Conservation (phyloP, 2,113 vertebrate genomes). For the Semnornis frantzii region DNA sequence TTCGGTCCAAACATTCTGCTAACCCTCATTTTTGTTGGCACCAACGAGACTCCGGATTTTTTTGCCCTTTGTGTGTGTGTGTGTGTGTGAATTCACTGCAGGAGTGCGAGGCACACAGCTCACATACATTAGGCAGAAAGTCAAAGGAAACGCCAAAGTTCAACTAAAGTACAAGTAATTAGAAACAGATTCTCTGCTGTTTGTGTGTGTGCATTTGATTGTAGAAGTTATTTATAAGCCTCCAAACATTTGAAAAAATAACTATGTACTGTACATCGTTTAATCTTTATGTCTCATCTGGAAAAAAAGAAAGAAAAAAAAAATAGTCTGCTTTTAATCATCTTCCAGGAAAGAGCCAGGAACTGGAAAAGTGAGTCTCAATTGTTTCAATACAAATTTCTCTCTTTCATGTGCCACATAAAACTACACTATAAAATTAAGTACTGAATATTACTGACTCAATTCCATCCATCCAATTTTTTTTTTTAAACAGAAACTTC, state of each 20-base stretch:
- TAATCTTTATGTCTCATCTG: constrained; percentile 74
- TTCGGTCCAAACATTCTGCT: constrained; percentile 82
- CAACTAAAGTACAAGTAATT: constrained; percentile 92
- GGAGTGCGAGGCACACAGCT: constrained; percentile 80
- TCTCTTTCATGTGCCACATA: constrained; percentile 67
- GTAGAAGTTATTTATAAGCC: constrained; percentile 77
- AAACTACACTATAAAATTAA: constrained; percentile 61
- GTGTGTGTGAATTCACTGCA: constrained; percentile 73
- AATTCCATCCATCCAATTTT: neutral
- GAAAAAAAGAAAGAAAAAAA: constrained; percentile 16
- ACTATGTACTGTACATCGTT: constrained; percentile 59
- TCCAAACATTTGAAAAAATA: constrained; percentile 67
- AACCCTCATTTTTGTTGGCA: constrained; percentile 85
- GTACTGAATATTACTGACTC: constrained; percentile 54
- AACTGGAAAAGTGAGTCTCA: constrained; percentile 59
- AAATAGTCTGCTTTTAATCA: constrained; percentile 78
- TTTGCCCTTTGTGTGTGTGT: neutral
- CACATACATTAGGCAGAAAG: constrained; percentile 83
- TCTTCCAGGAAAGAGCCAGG: constrained; percentile 67
- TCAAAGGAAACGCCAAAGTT: constrained; percentile 92
- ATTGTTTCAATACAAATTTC: constrained; percentile 65
- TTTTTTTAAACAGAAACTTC: constrained; percentile 49
- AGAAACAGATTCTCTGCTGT: constrained; percentile 84
- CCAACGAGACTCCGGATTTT: constrained; percentile 72
- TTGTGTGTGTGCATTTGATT: constrained; percentile 68